A percentile compares a stretch with the other conserved stretches of the same genome.
These are phyloP conservation scores for Aplysina aerophoba DNA, from an alignment of 37 sponge, comb jelly and placozoan genomes.

Conservation along the genomic window DNA sequence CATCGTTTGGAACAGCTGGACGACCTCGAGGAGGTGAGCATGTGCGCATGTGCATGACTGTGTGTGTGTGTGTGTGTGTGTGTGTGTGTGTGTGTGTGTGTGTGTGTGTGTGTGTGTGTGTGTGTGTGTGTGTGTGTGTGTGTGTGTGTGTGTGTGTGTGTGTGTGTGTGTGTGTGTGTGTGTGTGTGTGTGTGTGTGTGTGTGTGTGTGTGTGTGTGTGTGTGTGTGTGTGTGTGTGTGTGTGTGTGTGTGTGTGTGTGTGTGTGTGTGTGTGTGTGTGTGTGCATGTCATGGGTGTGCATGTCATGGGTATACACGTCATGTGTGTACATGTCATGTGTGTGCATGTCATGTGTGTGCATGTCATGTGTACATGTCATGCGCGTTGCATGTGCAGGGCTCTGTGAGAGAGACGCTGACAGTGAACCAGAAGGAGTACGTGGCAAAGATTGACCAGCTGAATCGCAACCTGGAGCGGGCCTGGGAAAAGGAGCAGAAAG, in stretches of 20 bases:
- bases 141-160: no score
- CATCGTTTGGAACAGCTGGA: conserved; percentile 96
- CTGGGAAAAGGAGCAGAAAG: conserved; percentile 96
- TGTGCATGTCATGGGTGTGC: neutral
- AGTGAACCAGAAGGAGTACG: conserved; percentile 93
- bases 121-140: neutral
- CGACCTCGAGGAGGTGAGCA: conserved; percentile 84
- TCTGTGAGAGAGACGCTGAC: conserved; percentile 88
- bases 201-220: conserved; percentile 36
- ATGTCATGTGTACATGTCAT: no score
- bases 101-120: conserved; percentile 29
- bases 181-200: no score
- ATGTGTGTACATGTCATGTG: neutral
- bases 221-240: conserved; percentile 29
- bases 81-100: conserved; percentile 22
- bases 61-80: neutral
- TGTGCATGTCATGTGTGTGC: no score
- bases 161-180: no score
- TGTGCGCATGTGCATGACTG: conserved; percentile 2
- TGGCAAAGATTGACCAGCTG: conserved; percentile 93
- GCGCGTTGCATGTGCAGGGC: conserved; percentile 43
- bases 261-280: conserved; percentile 15
- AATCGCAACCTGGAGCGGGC: conserved; percentile 68
- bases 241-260: conserved; percentile 25
- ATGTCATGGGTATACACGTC: neutral